Conservation (phyloP, 2,888 invertebrate genomes). For the Caenorhabditis sulstoni region DNA sequence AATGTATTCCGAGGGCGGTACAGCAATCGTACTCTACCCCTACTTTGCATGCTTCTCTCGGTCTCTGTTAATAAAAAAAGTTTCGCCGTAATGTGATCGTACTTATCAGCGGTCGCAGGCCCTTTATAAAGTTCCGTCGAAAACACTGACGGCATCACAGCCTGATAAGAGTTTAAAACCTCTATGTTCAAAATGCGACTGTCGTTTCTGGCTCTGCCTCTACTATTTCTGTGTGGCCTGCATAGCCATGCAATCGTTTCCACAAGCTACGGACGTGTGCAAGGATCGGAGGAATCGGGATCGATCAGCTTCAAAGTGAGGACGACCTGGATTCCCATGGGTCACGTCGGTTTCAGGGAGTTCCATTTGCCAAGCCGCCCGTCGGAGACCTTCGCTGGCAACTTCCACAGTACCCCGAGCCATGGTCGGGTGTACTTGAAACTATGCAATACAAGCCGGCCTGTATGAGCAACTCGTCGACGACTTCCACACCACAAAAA, state of each 20-base stretch:
- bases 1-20: neutral
- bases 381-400: constrained; percentile 37
- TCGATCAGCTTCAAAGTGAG: constrained; percentile 37
- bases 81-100: no score
- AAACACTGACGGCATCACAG: no score
- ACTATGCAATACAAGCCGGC: constrained; percentile 10
- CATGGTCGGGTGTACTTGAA: constrained; percentile 34
- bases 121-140: no score
- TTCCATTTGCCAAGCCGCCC: constrained; percentile 40
- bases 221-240: neutral
- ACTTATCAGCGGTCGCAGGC: no score
- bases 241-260: neutral
- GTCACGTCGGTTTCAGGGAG: neutral
- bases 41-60: no score
- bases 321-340: neutral
- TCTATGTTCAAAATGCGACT: no score
- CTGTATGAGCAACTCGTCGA: constrained; percentile 27
- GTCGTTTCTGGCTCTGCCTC: neutral
- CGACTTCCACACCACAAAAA: constrained; percentile 14
- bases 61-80: no score
- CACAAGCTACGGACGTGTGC: constrained; percentile 37
- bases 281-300: constrained; percentile 28
- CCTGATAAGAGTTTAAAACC: no score
- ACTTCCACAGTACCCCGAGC: constrained; percentile 24
- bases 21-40: no score